Conservation (phyloP, 2,113 vertebrate species). For the Meles meles region DNA sequence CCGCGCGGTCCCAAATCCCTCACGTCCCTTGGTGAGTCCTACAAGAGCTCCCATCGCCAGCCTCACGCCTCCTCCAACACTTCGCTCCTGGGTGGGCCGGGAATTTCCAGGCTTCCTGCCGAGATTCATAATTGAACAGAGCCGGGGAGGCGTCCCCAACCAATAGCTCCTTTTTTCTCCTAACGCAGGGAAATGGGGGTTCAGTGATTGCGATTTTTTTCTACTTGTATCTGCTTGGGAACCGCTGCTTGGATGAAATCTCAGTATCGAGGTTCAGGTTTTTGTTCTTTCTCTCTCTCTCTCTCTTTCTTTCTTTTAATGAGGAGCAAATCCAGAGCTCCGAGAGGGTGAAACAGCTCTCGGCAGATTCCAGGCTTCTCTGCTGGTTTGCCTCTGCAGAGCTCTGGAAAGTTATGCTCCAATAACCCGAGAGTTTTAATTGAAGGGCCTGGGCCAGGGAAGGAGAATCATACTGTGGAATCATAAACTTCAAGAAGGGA, state of each 20-base stretch:
- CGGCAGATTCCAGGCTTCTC: constrained; percentile 10
- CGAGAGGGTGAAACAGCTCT: background rate
- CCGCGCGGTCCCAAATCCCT: background rate
- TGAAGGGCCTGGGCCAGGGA: background rate
- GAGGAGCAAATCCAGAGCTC: constrained; percentile 11
- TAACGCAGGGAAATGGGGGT: background rate
- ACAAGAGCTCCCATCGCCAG: background rate
- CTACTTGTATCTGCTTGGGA: background rate
- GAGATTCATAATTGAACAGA: constrained; percentile 65
- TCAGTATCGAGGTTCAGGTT: background rate
- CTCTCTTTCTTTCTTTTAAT: constrained; percentile 18
- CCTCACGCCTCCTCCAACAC: background rate
- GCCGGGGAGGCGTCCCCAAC: constrained; percentile 48
- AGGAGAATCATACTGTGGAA: background rate
- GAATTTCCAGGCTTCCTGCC: constrained; percentile 64
- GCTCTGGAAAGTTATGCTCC: constrained; percentile 26
- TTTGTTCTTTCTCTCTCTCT: background rate
- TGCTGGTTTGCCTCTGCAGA: background rate
- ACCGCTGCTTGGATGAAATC: background rate
- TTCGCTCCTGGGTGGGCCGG: background rate
- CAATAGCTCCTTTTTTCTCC: background rate
- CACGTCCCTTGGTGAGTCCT: background rate
- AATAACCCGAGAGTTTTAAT: constrained; percentile 41
- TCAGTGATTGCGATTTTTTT: background rate
- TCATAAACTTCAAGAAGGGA: background rate